Conservation (phyloP, 2,888 invertebrate species). For the Zygothrica quintamaculata region DNA sequence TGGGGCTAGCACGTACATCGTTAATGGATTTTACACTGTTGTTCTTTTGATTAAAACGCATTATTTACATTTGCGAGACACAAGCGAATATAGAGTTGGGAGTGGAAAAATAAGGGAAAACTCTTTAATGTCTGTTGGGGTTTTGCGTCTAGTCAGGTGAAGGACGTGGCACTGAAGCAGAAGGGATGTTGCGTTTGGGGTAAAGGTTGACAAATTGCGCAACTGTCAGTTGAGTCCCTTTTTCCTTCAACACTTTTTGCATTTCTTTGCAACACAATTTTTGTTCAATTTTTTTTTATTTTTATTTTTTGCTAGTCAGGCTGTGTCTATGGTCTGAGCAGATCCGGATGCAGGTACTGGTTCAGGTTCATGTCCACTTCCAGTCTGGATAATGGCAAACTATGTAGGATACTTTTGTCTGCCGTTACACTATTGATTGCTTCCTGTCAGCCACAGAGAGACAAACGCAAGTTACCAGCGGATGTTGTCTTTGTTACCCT, state of each 20-base stretch:
- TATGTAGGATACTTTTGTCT: slow-evolving; percentile 71
- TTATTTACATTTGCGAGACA: slow-evolving; percentile 64
- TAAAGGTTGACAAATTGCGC: slow-evolving; percentile 69
- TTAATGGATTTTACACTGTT: slow-evolving; percentile 68
- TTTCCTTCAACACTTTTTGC: slow-evolving; percentile 43
- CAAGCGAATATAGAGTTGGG: background rate
- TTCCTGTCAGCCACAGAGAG: slow-evolving; percentile 76
- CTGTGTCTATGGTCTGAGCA: background rate
- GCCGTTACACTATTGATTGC: slow-evolving; percentile 80
- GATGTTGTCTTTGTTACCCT: slow-evolving; percentile 59
- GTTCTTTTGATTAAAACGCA: slow-evolving; percentile 65
- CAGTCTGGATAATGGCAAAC: slow-evolving; percentile 39
- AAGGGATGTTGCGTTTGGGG: background rate
- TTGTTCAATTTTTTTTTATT: no score
- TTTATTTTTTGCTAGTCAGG: background rate
- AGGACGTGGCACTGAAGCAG: background rate
- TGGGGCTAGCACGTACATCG: slow-evolving; percentile 86
- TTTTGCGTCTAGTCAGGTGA: slow-evolving; percentile 1
- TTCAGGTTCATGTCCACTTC: slow-evolving; percentile 24
- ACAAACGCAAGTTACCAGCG: slow-evolving; percentile 65
- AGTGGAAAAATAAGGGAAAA: background rate
- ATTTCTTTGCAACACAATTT: slow-evolving; percentile 17
- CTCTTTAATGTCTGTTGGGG: slow-evolving; percentile 19
- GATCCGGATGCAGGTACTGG: background rate
- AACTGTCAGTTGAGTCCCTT: slow-evolving; percentile 38